Percentiles rank a stretch among this genome's conserved stretches.
These are phyloP conservation scores for Hypotaenidia okinawae DNA, from an alignment of 2,797 vertebrate genomes.

Conservation along the genomic window DNA sequence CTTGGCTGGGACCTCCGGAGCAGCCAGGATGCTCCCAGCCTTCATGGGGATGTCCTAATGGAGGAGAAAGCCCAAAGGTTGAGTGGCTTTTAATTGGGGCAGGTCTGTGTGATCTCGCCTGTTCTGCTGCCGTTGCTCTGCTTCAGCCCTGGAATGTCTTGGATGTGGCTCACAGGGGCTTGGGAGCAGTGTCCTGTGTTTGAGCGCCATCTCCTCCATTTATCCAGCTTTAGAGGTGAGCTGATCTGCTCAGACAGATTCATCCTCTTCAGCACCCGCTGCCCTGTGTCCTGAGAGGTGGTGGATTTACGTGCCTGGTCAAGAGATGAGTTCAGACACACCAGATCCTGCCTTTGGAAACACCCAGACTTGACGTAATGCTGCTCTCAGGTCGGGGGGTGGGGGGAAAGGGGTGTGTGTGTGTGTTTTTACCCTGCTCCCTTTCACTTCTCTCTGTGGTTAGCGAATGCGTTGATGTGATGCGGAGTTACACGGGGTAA, in stretches of 20 bases:
- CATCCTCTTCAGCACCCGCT: fast-evolving
- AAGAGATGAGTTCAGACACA: neutral
- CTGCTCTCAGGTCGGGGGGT: neutral
- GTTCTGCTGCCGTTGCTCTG: fast-evolving
- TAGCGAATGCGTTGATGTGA: fast-evolving
- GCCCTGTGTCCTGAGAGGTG: neutral
- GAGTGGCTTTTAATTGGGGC: neutral
- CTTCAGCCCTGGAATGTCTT: fast-evolving
- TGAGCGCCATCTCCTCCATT: fast-evolving
- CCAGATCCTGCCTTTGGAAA: neutral
- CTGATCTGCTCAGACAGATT: neutral
- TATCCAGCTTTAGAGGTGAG: neutral
- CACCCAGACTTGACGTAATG: fast-evolving
- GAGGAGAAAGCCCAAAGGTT: neutral
- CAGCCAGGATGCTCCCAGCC: fast-evolving
- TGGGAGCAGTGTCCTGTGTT: too few species aligned
- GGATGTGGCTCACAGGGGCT: fast-evolving
- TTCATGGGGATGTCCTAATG: fast-evolving
- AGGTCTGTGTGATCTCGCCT: neutral
- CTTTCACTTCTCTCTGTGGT: neutral
- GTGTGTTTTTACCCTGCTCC: too few species aligned
- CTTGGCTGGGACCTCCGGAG: neutral
- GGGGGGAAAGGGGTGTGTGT: too few species aligned
- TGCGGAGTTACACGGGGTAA: fast-evolving
- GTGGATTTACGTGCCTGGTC: fast-evolving